Evolutionary conservation across 2,797 vertebrate species (phyloP).

Genomic region (Rhynchotus rufescens): DNA sequence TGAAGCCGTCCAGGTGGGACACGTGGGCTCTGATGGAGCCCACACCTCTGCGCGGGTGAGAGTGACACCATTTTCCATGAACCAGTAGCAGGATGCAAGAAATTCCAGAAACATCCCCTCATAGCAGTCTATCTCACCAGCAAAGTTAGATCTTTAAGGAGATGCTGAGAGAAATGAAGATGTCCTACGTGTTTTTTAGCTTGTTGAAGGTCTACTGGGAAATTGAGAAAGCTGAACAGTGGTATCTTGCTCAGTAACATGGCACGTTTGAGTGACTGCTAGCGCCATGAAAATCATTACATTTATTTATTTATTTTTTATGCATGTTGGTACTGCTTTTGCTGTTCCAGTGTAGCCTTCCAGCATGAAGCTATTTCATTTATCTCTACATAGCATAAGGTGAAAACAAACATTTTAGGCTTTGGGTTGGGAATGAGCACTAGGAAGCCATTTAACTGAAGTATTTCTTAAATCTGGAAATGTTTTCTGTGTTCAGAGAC

Average conservation of each 20-base stretch:
- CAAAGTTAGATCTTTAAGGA: background rate
- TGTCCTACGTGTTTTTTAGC: background rate
- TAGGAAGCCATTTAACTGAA: slow-evolving; percentile 39
- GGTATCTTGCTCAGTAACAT: background rate
- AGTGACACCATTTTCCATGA: background rate
- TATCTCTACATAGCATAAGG: background rate
- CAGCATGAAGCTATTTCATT: background rate
- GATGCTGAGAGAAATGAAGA: background rate
- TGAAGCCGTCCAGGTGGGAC: background rate
- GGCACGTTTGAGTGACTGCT: background rate
- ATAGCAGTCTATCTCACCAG: accelerated
- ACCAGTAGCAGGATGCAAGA: background rate
- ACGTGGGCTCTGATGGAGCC: background rate
- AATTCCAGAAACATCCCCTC: background rate
- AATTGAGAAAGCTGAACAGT: background rate
- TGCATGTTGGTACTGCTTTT: slow-evolving; percentile 1
- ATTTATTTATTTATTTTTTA: background rate
- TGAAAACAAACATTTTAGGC: background rate
- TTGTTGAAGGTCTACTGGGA: background rate
- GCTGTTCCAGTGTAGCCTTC: background rate
- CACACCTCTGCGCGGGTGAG: background rate
- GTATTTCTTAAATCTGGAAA: slow-evolving; percentile 52
- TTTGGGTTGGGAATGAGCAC: slow-evolving; percentile 10
- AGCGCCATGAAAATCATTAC: background rate
- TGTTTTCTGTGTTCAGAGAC: slow-evolving; percentile 51